These are phyloP conservation scores for Arctocebus calabarensis DNA, from an alignment of 2,797 vertebrate species.

Conservation along the genomic window DNA sequence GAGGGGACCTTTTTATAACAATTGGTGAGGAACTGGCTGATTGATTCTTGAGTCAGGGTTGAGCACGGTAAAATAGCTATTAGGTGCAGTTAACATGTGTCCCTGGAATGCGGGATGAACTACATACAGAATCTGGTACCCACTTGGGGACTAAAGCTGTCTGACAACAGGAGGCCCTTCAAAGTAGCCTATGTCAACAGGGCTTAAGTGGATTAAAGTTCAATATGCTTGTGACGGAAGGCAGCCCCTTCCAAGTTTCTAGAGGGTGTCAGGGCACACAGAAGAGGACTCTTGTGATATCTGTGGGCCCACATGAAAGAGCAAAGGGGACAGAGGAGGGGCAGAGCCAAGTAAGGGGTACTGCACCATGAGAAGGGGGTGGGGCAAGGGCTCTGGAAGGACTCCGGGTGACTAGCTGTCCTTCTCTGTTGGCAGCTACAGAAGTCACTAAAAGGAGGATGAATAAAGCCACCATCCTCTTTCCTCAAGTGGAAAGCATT, in stretches of 20 bases:
- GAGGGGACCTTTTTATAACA: neutral
- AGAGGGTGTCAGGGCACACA: neutral
- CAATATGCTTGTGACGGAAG: neutral
- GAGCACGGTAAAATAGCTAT: neutral
- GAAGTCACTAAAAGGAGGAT: neutral
- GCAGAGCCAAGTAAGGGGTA: neutral
- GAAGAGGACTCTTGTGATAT: neutral
- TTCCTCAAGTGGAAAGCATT: neutral
- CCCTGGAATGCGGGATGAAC: neutral
- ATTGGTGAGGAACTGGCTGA: neutral
- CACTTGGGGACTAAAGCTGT: neutral
- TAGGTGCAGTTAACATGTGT: neutral
- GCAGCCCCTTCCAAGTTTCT: neutral
- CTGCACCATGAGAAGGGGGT: neutral
- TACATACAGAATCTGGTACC: neutral
- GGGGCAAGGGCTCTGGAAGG: neutral
- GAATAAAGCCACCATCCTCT: neutral
- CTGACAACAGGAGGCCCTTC: neutral
- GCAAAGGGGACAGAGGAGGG: neutral
- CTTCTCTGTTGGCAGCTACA: neutral
- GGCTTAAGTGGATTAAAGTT: neutral
- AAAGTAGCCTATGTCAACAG: neutral
- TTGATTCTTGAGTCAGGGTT: neutral
- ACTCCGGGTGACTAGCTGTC: neutral
- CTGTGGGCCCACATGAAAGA: neutral